Conservation (phyloP, 2,888 invertebrate genomes). For the Polydrusus pterygomalis region DNA sequence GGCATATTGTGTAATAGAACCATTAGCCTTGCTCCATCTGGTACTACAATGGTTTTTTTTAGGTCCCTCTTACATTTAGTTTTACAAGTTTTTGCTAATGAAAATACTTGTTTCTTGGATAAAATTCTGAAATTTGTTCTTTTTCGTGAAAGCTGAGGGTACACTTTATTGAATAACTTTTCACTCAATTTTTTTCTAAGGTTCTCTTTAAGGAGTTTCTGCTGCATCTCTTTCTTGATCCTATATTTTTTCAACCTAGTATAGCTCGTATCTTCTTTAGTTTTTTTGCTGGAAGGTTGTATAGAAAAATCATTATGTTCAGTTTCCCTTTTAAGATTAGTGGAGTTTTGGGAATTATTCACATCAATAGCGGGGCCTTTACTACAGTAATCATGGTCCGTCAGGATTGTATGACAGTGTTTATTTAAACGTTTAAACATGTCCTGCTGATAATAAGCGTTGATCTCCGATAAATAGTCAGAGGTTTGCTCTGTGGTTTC, state of each 20-base stretch:
- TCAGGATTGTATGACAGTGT: background rate
- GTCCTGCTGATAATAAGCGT: background rate
- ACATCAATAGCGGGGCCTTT: background rate
- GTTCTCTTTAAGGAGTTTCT: background rate
- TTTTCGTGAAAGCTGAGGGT: background rate
- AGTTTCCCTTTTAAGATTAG: too few species aligned
- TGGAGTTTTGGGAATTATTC: background rate
- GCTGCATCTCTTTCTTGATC: background rate
- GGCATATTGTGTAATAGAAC: conserved; percentile 15
- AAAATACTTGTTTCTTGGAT: conserved; percentile 14
- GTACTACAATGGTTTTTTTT: background rate
- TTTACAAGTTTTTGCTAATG: conserved; percentile 1
- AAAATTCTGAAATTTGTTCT: background rate
- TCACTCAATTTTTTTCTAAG: background rate
- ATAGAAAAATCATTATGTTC: too few species aligned
- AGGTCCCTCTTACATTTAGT: background rate
- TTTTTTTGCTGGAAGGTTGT: too few species aligned
- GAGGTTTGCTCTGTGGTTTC: background rate
- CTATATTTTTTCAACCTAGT: too few species aligned
- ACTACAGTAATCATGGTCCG: conserved; percentile 2
- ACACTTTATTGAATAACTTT: background rate
- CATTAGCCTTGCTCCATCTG: background rate
- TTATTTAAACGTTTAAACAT: background rate
- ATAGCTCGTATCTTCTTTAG: background rate
- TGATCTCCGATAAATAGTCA: background rate